Evolutionary conservation across 2,888 invertebrate species (phyloP).

Genomic region (Oscheius sp.): DNA sequence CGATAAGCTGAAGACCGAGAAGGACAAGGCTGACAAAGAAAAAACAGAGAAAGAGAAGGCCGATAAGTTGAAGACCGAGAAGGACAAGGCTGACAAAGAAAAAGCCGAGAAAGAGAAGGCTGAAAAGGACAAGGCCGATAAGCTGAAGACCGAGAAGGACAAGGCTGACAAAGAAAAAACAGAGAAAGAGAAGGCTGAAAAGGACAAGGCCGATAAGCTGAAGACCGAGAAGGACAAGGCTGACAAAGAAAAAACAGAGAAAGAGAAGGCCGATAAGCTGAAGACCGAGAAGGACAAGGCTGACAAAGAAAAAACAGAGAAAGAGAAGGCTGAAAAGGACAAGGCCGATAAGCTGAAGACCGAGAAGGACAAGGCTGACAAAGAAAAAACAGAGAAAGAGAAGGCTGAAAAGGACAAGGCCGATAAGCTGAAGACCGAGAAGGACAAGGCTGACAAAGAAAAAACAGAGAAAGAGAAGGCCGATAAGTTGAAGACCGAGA

Average conservation of each 20-base stretch:
- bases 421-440: conserved; percentile 5
- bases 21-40: conserved; percentile 21
- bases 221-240: conserved; percentile 13
- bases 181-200: conserved; percentile 10
- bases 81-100: conserved; percentile 15
- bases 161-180: conserved; percentile 15
- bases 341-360: conserved; percentile 19
- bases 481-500: conserved; percentile 6
- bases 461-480: neutral
- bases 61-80: conserved; percentile 19
- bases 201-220: conserved; percentile 5
- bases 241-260: conserved; percentile 5
- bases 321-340: neutral
- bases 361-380: conserved; percentile 18
- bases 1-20: conserved; percentile 13
- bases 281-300: conserved; percentile 19
- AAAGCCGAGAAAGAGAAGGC: conserved; percentile 10
- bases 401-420: conserved; percentile 17
- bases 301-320: conserved; percentile 3
- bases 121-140: conserved; percentile 9
- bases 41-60: neutral
- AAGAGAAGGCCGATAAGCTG: conserved; percentile 15
- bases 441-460: neutral
- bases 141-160: conserved; percentile 11
- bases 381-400: neutral